A percentile compares a stretch with the other conserved stretches of the same genome.
Conservation (phyloP, 2,888 invertebrate genomes). For the Meandrusa payeni region DNA sequence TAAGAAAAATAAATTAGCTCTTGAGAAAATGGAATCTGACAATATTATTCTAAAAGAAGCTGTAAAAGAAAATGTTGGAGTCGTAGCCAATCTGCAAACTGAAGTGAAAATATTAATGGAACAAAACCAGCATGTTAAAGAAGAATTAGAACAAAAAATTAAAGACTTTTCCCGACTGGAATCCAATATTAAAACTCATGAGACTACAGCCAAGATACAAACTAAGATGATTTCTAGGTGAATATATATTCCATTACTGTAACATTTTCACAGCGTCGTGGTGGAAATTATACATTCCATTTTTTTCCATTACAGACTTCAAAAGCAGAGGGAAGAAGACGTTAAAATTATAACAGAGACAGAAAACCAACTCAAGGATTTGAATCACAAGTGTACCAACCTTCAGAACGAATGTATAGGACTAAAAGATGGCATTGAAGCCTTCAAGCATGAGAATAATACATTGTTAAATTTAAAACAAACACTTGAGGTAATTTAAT, state of each 20-base stretch:
- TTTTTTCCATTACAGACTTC: conserved; percentile 50
- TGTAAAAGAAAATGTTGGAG: conserved; percentile 47
- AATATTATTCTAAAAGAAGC: conserved; percentile 54
- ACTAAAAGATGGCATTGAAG: conserved; percentile 31
- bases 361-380: conserved; percentile 51
- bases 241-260: conserved; percentile 11
- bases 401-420: conserved; percentile 47
- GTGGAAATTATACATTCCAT: not conserved
- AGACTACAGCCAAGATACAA: conserved; percentile 66
- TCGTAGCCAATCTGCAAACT: conserved; percentile 52
- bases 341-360: conserved; percentile 46
- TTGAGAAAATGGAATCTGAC: conserved; percentile 59
- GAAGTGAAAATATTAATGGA: conserved; percentile 53
- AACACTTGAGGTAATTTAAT: conserved; percentile 49
- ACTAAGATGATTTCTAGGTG: conserved; percentile 66
- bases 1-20: conserved; percentile 49
- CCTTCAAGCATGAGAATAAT: conserved; percentile 46
- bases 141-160: conserved; percentile 56
- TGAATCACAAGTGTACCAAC: conserved; percentile 45
- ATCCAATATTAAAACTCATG: conserved; percentile 65
- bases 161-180: conserved; percentile 51
- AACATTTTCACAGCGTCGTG: not conserved
- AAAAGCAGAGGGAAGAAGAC: conserved; percentile 59
- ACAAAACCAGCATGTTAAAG: conserved; percentile 49
- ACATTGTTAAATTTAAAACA: conserved; percentile 46